Base-by-base conservation (phyloP, 2,797 vertebrate species). In the Lophius americanus region DNA sequence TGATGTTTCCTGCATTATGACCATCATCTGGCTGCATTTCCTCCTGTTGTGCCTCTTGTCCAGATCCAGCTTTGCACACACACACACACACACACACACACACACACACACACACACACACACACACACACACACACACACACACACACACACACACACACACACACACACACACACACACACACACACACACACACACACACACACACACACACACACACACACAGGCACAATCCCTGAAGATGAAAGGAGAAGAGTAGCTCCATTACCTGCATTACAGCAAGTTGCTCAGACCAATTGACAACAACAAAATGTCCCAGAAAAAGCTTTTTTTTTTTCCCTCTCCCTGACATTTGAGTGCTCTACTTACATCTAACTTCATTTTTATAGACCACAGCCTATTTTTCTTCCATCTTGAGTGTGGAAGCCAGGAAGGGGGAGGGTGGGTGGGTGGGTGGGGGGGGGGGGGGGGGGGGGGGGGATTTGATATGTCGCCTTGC, bases 231-330 rank as follows among this genome's bases (percentile, higher is more conserved):
- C 91, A 88, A 87, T 91, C 92, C 88, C 78, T 70, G 90, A 96
- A 95, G 97, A 97, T 99, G 95, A 98, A 98, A 98, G 96, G 93
- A 89, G 92, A 92, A 95, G 92, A 94, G 93, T 92, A 93, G 93
- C 92, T 96, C 96, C 96, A 98, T 98, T 97, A 98, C 93, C 92
- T 95, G 94, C 94, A 96, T 96, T 96, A 96, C 93, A 92, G 92
- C 92, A 96, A 95, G 94, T 88, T 96, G 93, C 86, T 95, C 91
- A 89, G 86, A 93, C 92, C 87, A 89, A 95, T 94, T 93, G 93
- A 93, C 94, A 93, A 95, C 95, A 95, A 95, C 94, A 92, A 94
- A 95, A 96, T 96, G 95, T 95, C 94, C 93, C 91, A 92, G 94
- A 93, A 95, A 94, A 92, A 94, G 93, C 94, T 89, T 94, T 96